A percentile compares a stretch with the other conserved stretches of the same genome.
These are phyloP conservation scores for Acrossocheilus wenchowensis DNA, from an alignment of 2,797 vertebrate genomes.

Conservation along the genomic window DNA sequence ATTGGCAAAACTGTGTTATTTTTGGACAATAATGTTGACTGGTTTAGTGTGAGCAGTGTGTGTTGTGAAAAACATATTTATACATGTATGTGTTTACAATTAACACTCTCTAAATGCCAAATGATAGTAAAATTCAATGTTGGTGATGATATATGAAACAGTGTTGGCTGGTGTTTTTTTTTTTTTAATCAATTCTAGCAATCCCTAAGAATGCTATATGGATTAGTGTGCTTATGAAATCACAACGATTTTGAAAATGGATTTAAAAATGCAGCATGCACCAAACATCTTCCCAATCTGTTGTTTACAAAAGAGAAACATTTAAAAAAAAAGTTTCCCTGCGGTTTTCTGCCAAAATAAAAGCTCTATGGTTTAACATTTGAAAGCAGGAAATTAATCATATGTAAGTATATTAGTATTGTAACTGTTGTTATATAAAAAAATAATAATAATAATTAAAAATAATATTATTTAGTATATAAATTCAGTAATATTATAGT, in stretches of 20 bases:
- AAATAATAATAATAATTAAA: too few species aligned
- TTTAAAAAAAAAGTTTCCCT: background rate
- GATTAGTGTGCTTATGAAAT: background rate
- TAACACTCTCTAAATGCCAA: background rate
- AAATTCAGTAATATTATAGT: too few species aligned
- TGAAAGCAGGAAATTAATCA: too few species aligned
- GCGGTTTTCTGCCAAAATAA: background rate
- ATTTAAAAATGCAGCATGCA: background rate
- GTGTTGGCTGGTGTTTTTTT: background rate
- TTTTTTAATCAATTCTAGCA: background rate
- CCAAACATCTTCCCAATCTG: background rate
- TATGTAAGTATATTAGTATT: too few species aligned
- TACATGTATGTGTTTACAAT: background rate
- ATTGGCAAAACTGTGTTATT: background rate
- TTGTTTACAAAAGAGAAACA: background rate
- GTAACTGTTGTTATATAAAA: too few species aligned
- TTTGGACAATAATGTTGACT: background rate
- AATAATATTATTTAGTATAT: too few species aligned
- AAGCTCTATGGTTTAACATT: too few species aligned
- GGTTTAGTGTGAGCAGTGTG: background rate
- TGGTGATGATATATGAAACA: background rate
- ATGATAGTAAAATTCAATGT: background rate
- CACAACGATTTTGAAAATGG: background rate
- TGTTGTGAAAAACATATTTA: background rate
- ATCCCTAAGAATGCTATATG: background rate